Evolutionary conservation across 2,113 vertebrate genomes (phyloP), one percentile per base, ranked within the genome.

Genomic region (Romanogobio albipinnatus): DNA sequence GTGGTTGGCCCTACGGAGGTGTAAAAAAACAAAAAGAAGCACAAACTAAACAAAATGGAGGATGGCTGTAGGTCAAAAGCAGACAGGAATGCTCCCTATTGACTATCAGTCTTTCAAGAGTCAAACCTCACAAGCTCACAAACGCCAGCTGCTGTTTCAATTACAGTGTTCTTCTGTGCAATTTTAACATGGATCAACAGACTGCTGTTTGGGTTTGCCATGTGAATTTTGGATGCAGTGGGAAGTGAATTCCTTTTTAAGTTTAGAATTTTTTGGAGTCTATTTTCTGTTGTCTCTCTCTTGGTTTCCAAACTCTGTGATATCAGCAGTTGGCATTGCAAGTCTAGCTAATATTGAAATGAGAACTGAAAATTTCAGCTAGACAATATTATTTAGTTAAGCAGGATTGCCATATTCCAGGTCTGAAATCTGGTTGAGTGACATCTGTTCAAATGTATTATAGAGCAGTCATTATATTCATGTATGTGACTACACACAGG

Each of bases 121-220:
- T 61, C 77, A 78, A 82, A 78, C n/a, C 45, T 83, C 15, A 79
- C 74, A 9, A 47, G 61, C 82, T 87, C 92, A 89, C 89, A 92
- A 93, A 93, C 91, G 92, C 92, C 93, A 94, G 92, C 91, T 93
- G 93, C 84, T 75, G 68, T 92, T 90, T 93, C 91, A 91, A 85
- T 92, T 91, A 90, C 90, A 90, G 77, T 85, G 73, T 91, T 94
- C 91, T 92, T 90, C 88, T 91, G 89, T 83, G 85, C 88, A 81
- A 85, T 91, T 88, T 89, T 90, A 90, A 87, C 92, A 90, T 90
- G 88, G 90, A 91, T 89, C 86, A 75, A 88, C 53, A 70, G 66
- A 39, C 68, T 51, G 43, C 24, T 24, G 61, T 85, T 79, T 53
- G 24, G 36, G 62, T 81, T 80, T 81, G 62, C 79, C 79, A 81